Base-by-base conservation (phyloP, 2,113 vertebrate genomes). In the Nothobranchius kuhntae region DNA sequence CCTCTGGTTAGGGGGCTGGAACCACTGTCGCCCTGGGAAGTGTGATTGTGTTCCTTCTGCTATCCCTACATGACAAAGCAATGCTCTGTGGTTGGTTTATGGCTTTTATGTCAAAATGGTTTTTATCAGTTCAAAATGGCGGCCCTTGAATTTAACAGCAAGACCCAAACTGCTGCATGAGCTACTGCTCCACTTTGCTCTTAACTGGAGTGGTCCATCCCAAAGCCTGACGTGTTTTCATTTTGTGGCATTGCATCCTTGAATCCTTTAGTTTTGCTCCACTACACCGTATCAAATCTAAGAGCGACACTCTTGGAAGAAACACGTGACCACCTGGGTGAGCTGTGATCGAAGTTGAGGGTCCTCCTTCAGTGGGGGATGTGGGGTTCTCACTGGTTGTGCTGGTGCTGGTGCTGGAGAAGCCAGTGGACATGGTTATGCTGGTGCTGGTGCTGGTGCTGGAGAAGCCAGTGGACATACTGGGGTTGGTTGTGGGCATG, bases 261-360 rank as follows among this genome's bases (percentile, higher is more conserved):
- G 1, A 4, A 53, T 30, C 26, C 6, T 4, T 38, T 15, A 21
- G 35, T 36, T 35, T n/a, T 54, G 13, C 3, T 2, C 17, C 42
- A 11, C 5, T 11, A 15, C 13, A 26, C 9, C 15, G 51, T 15
- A 45, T 64, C 35, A 38, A 0, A 65, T 13, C 30, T 24, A 56
- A 64, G 9, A 45, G 13, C 38, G 13, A 13, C 0, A 3, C n/a
- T 30, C 7, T 17, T 10, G 30, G 14, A 17, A 72, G 38, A 24
- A 56, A 65, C 14, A 7, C 4, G 8, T 57, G 57, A 68, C 38
- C 73, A 86, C 86, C 82, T 88, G 78, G 53, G 7, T 36, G 55
- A 56, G 61, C 56, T 56, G 75, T 71, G 56, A 56, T 72, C 60
- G 38, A 13, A 36, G 77, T 62, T 21, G 71, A 46, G 1, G 26